phyloP scores from a whole-genome alignment of 1,140 invertebrate species.

The Drosophila elegans region DNA sequence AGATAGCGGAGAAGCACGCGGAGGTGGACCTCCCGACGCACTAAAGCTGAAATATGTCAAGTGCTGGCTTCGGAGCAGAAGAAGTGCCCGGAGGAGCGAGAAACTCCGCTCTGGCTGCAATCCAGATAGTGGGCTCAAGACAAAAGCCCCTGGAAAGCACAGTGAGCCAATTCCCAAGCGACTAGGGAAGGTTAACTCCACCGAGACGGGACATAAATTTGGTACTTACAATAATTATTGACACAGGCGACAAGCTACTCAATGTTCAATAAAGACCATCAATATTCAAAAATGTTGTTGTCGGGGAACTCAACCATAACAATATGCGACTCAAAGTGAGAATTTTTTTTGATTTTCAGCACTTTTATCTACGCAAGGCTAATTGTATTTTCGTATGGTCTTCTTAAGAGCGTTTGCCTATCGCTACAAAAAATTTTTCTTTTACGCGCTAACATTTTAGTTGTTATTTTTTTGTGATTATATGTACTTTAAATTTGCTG shows the following conservation, averaged over 20 bases:
- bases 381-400: no score
- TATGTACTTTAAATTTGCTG: no score
- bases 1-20: slow-evolving; percentile 5
- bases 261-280: no score
- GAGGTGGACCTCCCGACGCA: slow-evolving; percentile 2
- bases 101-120: background rate
- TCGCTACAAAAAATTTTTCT: no score
- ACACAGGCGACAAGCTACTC: background rate
- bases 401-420: no score
- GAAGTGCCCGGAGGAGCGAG: background rate
- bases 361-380: no score
- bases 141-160: background rate
- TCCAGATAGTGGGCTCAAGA: background rate
- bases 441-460: no score
- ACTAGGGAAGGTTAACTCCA: background rate
- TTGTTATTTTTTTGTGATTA: no score
- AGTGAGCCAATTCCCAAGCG: slow-evolving; percentile 2
- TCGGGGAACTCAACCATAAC: no score
- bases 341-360: no score
- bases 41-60: slow-evolving; percentile 62
- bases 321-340: no score
- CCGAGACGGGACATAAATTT: slow-evolving; percentile 21
- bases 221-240: slow-evolving; percentile 15
- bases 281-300: no score
- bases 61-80: slow-evolving; percentile 19